These are phyloP conservation scores for Rachycentron canadum DNA, from an alignment of 2,797 vertebrate species.

Conservation along the genomic window DNA sequence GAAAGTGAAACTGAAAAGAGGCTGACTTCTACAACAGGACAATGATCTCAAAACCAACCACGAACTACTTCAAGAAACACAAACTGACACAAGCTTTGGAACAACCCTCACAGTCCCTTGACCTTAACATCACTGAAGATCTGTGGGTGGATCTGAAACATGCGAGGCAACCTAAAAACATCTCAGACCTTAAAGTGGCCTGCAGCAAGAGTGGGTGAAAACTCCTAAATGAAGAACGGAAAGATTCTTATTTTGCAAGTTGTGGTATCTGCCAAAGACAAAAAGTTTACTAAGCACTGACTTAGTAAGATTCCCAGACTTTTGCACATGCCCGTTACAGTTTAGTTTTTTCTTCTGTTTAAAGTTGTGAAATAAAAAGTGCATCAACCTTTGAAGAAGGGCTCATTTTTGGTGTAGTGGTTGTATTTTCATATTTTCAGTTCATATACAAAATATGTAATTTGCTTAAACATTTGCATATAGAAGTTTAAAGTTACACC, in stretches of 20 bases:
- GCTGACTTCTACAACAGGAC: too few relatives aligned
- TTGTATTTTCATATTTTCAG: neutral
- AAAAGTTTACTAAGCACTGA: neutral
- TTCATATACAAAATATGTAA: neutral
- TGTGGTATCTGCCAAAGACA: neutral
- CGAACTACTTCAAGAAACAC: neutral
- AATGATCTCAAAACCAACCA: too few relatives aligned
- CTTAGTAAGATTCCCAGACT: neutral
- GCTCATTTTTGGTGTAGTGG: neutral
- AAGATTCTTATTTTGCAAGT: neutral
- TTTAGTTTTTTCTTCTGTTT: neutral
- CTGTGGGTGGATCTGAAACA: neutral
- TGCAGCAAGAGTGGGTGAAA: neutral
- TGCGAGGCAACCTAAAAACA: neutral
- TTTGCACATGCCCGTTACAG: neutral
- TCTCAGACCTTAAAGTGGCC: neutral
- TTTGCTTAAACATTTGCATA: neutral
- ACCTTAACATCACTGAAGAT: neutral
- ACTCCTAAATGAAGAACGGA: neutral
- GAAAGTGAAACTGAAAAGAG: too few relatives aligned
- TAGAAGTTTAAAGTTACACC: neutral
- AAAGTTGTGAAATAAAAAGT: neutral
- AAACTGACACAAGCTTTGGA: neutral
- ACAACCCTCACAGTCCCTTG: neutral
- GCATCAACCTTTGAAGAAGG: neutral